Conservation (phyloP, 2,888 invertebrate genomes). For the Netelia virgata region DNA sequence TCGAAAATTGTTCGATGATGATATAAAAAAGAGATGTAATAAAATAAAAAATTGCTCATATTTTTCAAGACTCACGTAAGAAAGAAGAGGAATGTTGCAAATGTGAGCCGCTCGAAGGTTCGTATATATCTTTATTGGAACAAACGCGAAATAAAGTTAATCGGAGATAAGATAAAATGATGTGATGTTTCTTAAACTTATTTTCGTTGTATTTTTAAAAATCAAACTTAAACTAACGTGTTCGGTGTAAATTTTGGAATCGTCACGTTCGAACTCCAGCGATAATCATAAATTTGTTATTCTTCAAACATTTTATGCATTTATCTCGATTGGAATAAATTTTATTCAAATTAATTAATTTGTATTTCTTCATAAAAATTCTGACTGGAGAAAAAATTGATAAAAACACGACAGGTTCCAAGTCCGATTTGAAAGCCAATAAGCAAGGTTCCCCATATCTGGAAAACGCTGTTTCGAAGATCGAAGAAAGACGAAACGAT, state of each 20-base stretch:
- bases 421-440: constrained; percentile 65
- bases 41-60: not conserved
- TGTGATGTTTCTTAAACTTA: too few species aligned
- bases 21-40: not conserved
- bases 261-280: too few species aligned
- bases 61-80: constrained; percentile 26
- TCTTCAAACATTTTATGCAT: not conserved
- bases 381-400: not conserved
- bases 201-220: too few species aligned
- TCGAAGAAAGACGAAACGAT: constrained; percentile 76
- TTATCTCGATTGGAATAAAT: not conserved
- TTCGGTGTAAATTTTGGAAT: too few species aligned
- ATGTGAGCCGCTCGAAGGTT: constrained; percentile 34
- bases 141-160: not conserved
- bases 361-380: not conserved
- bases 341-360: not conserved
- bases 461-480: constrained; percentile 71
- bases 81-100: constrained; percentile 36
- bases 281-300: not conserved
- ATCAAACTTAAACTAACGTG: too few species aligned
- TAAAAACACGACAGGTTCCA: constrained; percentile 64
- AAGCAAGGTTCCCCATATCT: constrained; percentile 65
- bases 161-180: not conserved
- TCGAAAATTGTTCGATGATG: not conserved
- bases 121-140: not conserved